These are phyloP conservation scores for Drosophila parvula DNA, from an alignment of 1,140 invertebrate species.

Conservation along the genomic window DNA sequence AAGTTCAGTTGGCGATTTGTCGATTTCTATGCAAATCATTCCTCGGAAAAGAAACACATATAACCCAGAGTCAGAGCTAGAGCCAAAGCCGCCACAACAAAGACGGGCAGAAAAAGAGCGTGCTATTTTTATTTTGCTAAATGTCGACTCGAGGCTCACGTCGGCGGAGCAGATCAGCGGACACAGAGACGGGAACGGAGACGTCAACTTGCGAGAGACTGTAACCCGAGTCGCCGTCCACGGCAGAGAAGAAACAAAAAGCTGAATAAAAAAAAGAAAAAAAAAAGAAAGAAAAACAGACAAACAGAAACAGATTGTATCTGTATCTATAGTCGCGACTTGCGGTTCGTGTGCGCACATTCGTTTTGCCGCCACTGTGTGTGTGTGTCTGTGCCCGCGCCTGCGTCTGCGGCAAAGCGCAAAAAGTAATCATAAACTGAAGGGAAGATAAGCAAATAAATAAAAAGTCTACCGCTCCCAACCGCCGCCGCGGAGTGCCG, in stretches of 20 bases:
- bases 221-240: conserved; percentile 60
- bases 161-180: conserved; percentile 31
- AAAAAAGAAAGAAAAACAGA: conserved; percentile 42
- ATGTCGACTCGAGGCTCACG: conserved; percentile 76
- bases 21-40: conserved; percentile 82
- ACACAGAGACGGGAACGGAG: conserved; percentile 14
- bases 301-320: conserved; percentile 74
- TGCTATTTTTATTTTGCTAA: conserved; percentile 81
- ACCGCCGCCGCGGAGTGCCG: conserved; percentile 14
- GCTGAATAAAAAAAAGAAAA: conserved; percentile 37
- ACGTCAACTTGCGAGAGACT: conserved; percentile 66
- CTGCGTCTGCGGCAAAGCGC: conserved; percentile 37
- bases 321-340: conserved; percentile 65
- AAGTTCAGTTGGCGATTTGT: conserved; percentile 63
- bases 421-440: conserved; percentile 72
- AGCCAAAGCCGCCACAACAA: conserved; percentile 11
- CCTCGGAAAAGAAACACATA: conserved; percentile 69
- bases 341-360: conserved; percentile 50
- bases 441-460: conserved; percentile 63
- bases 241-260: conserved; percentile 26
- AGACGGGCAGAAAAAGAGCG: conserved; percentile 61
- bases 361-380: conserved; percentile 22
- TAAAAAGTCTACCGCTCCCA: conserved; percentile 57
- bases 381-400: conserved; percentile 32
- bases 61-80: conserved; percentile 12